Evolutionary conservation across 2,113 vertebrate genomes (phyloP), one percentile per base, ranked within the genome.

Genomic region (Chlamydotis undulata): DNA sequence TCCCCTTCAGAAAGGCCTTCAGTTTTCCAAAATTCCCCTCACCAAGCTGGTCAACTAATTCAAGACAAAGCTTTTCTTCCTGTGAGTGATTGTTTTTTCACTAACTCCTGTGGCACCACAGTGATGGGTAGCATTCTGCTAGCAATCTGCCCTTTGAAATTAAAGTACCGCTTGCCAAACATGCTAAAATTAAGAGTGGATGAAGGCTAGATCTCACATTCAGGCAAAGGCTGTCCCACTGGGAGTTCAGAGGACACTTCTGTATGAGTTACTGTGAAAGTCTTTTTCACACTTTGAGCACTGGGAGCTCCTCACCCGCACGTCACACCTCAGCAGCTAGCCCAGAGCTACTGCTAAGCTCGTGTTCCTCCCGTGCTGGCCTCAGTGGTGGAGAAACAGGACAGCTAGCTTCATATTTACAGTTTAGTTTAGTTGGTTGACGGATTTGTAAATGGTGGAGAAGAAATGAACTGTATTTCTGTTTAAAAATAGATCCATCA

Each of bases 121-220:
- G 61, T 1, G 1, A 52, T 26, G 12, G 0, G 0, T 2, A 88
- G 28, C 2, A 9, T 77, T 37, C 75, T 88, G 90, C 11, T 60
- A 70, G 41, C 19, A 55, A 80, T 52, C 75, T 92, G 63, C 56
- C 60, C 56, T 87, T 68, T 69, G 57, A 57, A 81, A 69, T 87
- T 43, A 57, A 84, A 77, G 39, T 5, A 69, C 70, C 84, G n/a
- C 41, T 65, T 87, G 67, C 37, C 61, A 96, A 87, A 76, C 9
- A 14, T 57, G n/a, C 31, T 87, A 57, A 82, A 84, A 77, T 67
- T 60, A 94, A 89, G 28, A 4, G 33, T 33, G 12, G 28, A 22
- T 33, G 69, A 87, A 64, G 53, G 5, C 45, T 65, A 69, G 26
- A 84, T 78, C 89, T 73, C 76, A 90, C 64, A 56, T 89, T 61